Conservation (phyloP, 2,888 invertebrate species). For the Nematopogon swammerdamellus region DNA sequence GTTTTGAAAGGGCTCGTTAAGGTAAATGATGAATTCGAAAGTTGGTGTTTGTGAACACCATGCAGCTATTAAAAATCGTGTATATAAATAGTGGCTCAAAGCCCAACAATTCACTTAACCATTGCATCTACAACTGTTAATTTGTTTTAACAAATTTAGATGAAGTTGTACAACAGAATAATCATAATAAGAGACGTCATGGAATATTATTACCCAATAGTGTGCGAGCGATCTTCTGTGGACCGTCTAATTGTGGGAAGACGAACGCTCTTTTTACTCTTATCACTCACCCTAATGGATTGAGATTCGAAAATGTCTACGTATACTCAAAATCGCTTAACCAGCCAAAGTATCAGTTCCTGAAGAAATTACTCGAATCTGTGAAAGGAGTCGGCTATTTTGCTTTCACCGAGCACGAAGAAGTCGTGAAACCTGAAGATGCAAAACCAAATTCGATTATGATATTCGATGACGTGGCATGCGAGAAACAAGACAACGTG, state of each 20-base stretch:
- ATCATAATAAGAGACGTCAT: too few species aligned
- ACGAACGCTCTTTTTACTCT: constrained; percentile 21
- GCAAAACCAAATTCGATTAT: constrained; percentile 20
- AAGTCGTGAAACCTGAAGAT: constrained; percentile 7
- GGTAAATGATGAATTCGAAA: too few species aligned
- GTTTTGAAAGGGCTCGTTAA: too few species aligned
- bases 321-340: constrained; percentile 19
- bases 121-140: too few species aligned
- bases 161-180: too few species aligned
- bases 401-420: constrained; percentile 5
- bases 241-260: constrained; percentile 25
- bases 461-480: constrained; percentile 27
- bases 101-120: too few species aligned
- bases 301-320: constrained; percentile 25
- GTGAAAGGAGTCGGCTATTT: too few species aligned
- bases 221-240: constrained; percentile 12
- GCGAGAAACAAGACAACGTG: constrained; percentile 19
- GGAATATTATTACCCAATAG: too few species aligned
- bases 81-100: too few species aligned
- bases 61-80: too few species aligned
- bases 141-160: too few species aligned
- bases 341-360: constrained; percentile 19
- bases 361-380: constrained; percentile 6
- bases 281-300: constrained; percentile 19
- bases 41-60: too few species aligned